Base-by-base conservation (phyloP, 2,888 invertebrate genomes). In the Lomographa bimaculata region DNA sequence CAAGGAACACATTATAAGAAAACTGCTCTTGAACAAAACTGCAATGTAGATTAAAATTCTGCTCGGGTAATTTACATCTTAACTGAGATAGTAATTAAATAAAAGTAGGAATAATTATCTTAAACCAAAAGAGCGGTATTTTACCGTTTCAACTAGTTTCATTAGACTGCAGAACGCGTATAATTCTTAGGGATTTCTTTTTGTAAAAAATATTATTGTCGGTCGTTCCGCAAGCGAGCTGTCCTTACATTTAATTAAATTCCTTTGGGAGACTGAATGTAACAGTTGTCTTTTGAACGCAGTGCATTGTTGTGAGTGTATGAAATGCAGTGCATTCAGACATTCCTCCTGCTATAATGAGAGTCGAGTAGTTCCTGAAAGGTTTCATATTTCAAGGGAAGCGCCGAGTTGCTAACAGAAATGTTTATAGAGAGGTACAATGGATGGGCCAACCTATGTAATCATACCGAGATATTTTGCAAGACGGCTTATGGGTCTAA, bases 201-300 rank as follows among this genome's bases (percentile, higher is more conserved):
- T 44, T 54, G 45, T 51, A 48, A 53, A 68, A n/a, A 66, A 66
- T 67, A 66, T 60, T 56, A 62, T 57, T 46, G 54, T 46, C 48
- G 44, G 50, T 54, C 38, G 55, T 52, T 56, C 51, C 45, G 35
- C 7, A 10, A 35, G 40, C 47, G 33, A 47, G 42, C 44, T 39
- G 46, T 49, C 46, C 60, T 56, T 60, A 52, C 55, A 53, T 66
- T 68, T 75, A 74, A 77, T 78, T 75, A 73, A 77, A 77, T 73
- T 77, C 67, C 54, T 68, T 57, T 48, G 24, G 36, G 39, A 34
- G 39, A 44, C 46, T 38, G 36, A 41, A 49, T 36, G 43, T 52
- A 40, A 54, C 46, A 51, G 38, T 51, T 40, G 36, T 45, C 23
- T 42, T 43, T 41, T 38, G 25, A 47, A 40, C 17, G 33, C 17